Percentiles rank a stretch among this genome's conserved stretches.
Conservation (phyloP, 2,888 invertebrate species). For the Scotopteryx bipunctaria region DNA sequence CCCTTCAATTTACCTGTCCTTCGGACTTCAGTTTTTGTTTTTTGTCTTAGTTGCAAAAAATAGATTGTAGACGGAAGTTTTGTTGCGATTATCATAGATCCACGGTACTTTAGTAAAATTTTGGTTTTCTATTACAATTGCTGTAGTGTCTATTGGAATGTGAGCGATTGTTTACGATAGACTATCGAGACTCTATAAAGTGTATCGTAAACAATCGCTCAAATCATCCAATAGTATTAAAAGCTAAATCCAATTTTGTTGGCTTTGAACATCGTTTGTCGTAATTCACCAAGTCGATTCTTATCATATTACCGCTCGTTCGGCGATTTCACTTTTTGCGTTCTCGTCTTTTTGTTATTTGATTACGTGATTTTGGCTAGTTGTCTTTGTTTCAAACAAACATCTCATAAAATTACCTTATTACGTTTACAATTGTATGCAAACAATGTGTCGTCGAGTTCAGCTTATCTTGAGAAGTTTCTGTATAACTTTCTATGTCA, state of each 20-base stretch:
- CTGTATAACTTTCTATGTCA: constrained; percentile 21
- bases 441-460: constrained; percentile 28
- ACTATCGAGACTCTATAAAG: too few species aligned
- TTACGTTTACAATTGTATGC: constrained; percentile 27
- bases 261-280: constrained; percentile 29
- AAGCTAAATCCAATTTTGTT: constrained; percentile 22
- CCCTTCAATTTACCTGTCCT: constrained; percentile 43
- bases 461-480: constrained; percentile 24
- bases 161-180: too few species aligned
- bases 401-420: constrained; percentile 25
- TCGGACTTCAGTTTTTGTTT: constrained; percentile 35
- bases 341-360: constrained; percentile 38
- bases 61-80: constrained; percentile 31
- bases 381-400: constrained; percentile 28
- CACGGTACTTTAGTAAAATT: constrained; percentile 31
- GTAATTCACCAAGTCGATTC: constrained; percentile 41
- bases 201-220: constrained; percentile 16
- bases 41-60: constrained; percentile 20
- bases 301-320: constrained; percentile 49
- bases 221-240: constrained; percentile 18
- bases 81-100: constrained; percentile 31
- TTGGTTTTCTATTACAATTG: constrained; percentile 29
- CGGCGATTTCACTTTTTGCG: constrained; percentile 47
- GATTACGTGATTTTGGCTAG: constrained; percentile 33
- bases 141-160: constrained; percentile 16